These are phyloP conservation scores for Pomacea canaliculata DNA, from an alignment of 2,888 invertebrate genomes.

Conservation along the genomic window DNA sequence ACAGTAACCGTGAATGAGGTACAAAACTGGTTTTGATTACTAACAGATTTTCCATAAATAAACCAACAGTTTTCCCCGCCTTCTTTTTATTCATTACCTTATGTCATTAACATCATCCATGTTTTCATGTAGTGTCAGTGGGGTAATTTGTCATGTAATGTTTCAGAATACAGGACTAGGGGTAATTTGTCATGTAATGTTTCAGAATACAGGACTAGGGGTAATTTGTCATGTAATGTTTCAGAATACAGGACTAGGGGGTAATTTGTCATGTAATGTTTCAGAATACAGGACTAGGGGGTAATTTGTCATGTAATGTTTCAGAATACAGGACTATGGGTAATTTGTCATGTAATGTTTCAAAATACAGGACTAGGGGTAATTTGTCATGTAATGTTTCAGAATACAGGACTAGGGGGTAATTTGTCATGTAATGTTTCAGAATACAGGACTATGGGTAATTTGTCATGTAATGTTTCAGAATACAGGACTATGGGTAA, in stretches of 20 bases:
- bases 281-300: constrained; percentile 3
- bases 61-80: no score
- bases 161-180: constrained; percentile 10
- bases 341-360: neutral
- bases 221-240: neutral
- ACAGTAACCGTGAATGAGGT: constrained; percentile 34
- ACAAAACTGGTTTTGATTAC: neutral
- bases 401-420: neutral
- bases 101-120: no score
- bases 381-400: neutral
- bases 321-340: constrained; percentile 3
- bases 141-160: no score
- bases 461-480: no score
- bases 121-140: no score
- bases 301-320: neutral
- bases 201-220: constrained; percentile 6
- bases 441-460: neutral
- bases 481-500: no score
- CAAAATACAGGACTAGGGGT: neutral
- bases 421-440: neutral
- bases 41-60: no score
- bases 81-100: no score
- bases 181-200: neutral
- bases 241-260: constrained; percentile 3
- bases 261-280: neutral